A percentile compares a stretch with the other conserved stretches of the same genome.
phyloP scores from a whole-genome alignment of 2,113 vertebrate species.

The Lophura nycthemera region DNA sequence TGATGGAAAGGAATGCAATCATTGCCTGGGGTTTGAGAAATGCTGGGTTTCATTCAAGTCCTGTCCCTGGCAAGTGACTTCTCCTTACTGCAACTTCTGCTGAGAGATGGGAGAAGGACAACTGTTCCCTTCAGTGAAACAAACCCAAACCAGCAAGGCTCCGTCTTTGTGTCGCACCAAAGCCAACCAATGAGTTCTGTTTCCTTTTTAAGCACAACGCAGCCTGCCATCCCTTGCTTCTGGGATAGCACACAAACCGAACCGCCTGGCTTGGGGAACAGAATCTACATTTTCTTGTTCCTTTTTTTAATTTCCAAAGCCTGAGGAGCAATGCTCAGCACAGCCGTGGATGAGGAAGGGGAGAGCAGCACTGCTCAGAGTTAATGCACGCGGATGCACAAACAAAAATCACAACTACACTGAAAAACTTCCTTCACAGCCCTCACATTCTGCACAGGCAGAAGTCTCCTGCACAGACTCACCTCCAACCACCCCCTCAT shows the following conservation, averaged over 20 bases:
- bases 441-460: neutral
- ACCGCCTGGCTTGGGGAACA: neutral
- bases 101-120: neutral
- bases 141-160: neutral
- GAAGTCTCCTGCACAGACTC: neutral
- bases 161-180: neutral
- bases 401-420: neutral
- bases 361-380: no score
- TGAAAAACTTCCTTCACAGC: neutral
- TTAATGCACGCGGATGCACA: accelerated
- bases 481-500: neutral
- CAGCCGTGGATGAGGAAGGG: neutral
- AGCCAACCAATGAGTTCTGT: neutral
- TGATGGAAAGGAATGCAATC: neutral
- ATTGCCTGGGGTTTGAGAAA: accelerated
- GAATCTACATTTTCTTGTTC: neutral
- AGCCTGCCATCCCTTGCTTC: accelerated
- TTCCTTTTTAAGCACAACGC: accelerated
- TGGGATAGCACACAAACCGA: accelerated
- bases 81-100: neutral
- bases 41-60: neutral
- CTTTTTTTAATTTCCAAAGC: no score
- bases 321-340: neutral
- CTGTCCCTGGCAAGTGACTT: neutral
- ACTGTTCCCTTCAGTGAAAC: neutral